Percentiles rank a stretch among this genome's conserved stretches.
Evolutionary conservation across 2,888 invertebrate genomes (phyloP).

Genomic region (Taphrorychus bicolor): DNA sequence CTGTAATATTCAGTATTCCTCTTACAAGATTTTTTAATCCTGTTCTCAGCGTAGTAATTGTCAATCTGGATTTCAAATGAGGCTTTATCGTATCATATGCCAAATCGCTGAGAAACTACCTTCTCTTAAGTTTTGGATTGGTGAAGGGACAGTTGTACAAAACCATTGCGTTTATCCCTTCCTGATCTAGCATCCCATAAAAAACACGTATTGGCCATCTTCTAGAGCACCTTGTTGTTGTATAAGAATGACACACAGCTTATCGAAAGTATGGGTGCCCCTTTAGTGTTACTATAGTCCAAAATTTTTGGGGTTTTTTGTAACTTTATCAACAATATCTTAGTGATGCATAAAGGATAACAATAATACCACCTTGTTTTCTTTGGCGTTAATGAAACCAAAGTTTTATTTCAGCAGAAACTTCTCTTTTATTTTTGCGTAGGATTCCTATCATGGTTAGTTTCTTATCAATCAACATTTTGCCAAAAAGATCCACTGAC

Average conservation of each 20-base stretch:
- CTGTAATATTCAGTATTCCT: neutral
- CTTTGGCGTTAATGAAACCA: constrained; percentile 45
- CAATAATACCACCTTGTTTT: constrained; percentile 44
- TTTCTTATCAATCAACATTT: constrained; percentile 36
- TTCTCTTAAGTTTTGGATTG: constrained; percentile 2
- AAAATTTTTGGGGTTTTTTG: constrained; percentile 37
- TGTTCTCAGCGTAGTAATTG: neutral
- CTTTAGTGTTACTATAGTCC: constrained; percentile 32
- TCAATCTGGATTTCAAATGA: constrained; percentile 1
- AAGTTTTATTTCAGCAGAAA: constrained; percentile 32
- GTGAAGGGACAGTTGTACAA: constrained; percentile 2
- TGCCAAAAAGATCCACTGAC: constrained; percentile 30
- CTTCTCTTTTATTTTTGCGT: constrained; percentile 39
- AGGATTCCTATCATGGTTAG: constrained; percentile 39
- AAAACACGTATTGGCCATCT: constrained; percentile 44
- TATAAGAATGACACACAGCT: constrained; percentile 41
- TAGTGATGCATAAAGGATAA: constrained; percentile 40
- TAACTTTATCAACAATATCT: constrained; percentile 44
- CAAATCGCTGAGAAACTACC: neutral
- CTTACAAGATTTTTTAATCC: constrained; percentile 4
- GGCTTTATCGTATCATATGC: neutral
- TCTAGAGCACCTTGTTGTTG: constrained; percentile 41
- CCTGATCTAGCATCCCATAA: constrained; percentile 41
- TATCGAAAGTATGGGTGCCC: constrained; percentile 18
- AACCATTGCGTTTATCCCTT: constrained; percentile 38